phyloP scores from a whole-genome alignment of 2,888 invertebrate genomes.

The Ichneumoninae sp. region DNA sequence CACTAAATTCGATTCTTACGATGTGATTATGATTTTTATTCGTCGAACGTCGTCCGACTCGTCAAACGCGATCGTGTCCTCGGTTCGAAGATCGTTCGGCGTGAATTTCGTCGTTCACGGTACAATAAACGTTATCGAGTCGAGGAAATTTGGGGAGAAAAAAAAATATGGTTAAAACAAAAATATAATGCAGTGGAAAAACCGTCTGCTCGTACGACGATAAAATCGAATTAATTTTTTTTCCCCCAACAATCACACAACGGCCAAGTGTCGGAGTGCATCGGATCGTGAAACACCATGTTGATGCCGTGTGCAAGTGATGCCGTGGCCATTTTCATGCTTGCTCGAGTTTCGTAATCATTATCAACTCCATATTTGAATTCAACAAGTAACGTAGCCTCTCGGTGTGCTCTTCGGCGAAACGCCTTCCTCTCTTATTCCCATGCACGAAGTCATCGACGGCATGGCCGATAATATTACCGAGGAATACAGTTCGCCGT shows the following conservation, averaged over 20 bases:
- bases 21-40: constrained; percentile 15
- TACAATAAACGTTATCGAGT: background rate
- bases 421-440: constrained; percentile 8
- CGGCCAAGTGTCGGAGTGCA: constrained; percentile 42
- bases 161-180: constrained; percentile 56
- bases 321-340: constrained; percentile 84
- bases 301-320: constrained; percentile 80
- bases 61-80: background rate
- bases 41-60: background rate
- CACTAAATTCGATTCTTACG: constrained; percentile 23
- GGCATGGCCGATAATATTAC: constrained; percentile 5
- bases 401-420: constrained; percentile 28
- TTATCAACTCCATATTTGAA: constrained; percentile 84
- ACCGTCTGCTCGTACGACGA: constrained; percentile 40
- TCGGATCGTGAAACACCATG: constrained; percentile 70
- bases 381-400: constrained; percentile 79
- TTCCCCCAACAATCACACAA: background rate
- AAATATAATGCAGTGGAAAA: constrained; percentile 9
- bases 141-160: constrained; percentile 60
- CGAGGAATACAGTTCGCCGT: background rate
- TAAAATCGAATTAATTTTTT: background rate
- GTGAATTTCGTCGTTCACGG: constrained; percentile 2
- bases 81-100: background rate
- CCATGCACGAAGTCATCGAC: background rate
- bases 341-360: constrained; percentile 83